Evolutionary conservation across 2,888 invertebrate genomes (phyloP).

Genomic region (Deilephila elpenor): DNA sequence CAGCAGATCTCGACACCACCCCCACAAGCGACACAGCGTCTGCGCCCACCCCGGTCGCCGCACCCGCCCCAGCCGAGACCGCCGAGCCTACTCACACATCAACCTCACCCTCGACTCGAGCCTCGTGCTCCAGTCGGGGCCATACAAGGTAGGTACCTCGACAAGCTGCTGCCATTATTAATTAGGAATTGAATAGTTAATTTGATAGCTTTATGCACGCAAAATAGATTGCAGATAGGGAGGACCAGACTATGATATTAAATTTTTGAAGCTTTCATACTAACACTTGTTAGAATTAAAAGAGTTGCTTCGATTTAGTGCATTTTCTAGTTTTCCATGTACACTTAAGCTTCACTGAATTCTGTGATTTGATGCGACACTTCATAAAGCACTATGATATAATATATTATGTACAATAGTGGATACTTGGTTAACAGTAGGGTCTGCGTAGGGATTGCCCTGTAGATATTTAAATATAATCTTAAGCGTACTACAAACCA

Average conservation of each 20-base stretch:
- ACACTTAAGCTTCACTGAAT: constrained; percentile 20
- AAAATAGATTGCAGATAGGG: constrained; percentile 13
- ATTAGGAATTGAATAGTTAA: not conserved
- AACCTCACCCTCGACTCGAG: not conserved
- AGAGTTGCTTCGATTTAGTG: constrained; percentile 19
- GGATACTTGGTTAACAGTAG: not conserved
- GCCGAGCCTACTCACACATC: not conserved
- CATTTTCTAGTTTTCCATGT: constrained; percentile 17
- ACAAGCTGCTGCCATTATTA: not conserved
- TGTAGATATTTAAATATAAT: not conserved
- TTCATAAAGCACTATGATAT: constrained; percentile 20
- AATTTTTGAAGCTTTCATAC: constrained; percentile 4
- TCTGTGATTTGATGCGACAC: constrained; percentile 8
- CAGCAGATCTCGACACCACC: not conserved
- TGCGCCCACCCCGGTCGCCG: not conserved
- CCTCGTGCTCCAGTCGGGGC: constrained; percentile 2
- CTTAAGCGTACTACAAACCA: too few species aligned
- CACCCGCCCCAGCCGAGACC: not conserved
- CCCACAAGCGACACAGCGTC: not conserved
- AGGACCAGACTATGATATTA: not conserved
- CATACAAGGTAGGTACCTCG: constrained; percentile 7
- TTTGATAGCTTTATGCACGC: constrained; percentile 24
- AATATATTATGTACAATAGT: not conserved
- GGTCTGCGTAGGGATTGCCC: not conserved
- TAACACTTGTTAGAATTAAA: not conserved